Evolutionary conservation across 1,140 invertebrate genomes (phyloP), one percentile per base, ranked within the genome.

Genomic region (Penaeus indicus): DNA sequence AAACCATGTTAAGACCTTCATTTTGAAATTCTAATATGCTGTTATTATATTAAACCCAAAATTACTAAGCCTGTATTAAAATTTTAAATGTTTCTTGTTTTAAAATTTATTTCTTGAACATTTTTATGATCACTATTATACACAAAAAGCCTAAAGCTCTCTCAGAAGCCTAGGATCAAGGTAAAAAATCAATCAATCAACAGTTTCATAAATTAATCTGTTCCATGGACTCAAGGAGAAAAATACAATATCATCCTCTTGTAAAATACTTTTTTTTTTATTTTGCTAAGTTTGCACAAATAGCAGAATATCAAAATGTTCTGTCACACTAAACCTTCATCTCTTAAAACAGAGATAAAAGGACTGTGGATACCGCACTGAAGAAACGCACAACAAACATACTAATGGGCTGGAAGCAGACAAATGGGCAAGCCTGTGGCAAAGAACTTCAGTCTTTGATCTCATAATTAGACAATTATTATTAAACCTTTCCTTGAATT

Each of bases 231-330:
- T 16, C 10, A 54, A 16, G 54, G 16, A 54, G 16, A 54, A 54
- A 54, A 54, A 54, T 13, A 54, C 54, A 54, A 54, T 54, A 54
- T 54, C 54, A 11, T 54, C 54, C 54, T 88, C 87, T 77, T 88
- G 87, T 88, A 88, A 88, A 88, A 88, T 88, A 88, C 54, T 54
- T 54, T 54, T 54, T 54, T 54, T 54, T 88, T 84, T 88, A 88
- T 88, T 88, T 88, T 88, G 82, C 87, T 88, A 88, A 84, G 87
- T 84, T 88, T 88, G 87, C 87, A 88, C 87, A 88, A 88, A 82
- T 88, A 88, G 87, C 87, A 78, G 87, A 84, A 88, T 88, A 88
- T 88, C 87, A 88, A 88, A 88, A 88, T 77, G 69, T 78, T 84
- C 82, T 83, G 87, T 84, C 87, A 88, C 81, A 88, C 81, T 78